Evolutionary conservation across 2,888 invertebrate species (phyloP), one percentile per base, ranked within the genome.

Genomic region (Tortrix viridana): DNA sequence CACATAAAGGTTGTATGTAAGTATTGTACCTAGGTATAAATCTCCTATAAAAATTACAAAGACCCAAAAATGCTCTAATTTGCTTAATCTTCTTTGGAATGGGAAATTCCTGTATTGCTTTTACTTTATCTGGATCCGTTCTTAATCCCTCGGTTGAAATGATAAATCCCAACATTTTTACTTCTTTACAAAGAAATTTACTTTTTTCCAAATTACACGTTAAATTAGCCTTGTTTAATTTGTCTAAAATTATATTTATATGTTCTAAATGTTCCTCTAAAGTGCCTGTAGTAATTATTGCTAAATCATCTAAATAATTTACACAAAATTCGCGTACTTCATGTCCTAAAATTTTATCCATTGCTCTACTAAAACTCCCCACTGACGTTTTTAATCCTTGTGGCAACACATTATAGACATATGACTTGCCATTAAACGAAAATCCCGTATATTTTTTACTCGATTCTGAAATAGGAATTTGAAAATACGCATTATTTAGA

Each of bases 291-390:
- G 70, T 70, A 7, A 71, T 58, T 6, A 73, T 68, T 0, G 69
- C 72, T 2, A 75, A 49, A 54, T 73, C 73, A 47, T 73, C 72
- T 1, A 73, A 32, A 57, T 73, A 73, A 50, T 73, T 75, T 0
- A 71, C 70, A 37, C 72, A 75, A 26, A 67, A 75, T 0, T 68
- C 64, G 4, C 66, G 55, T 0, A 72, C 71, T 23, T 71, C 69
- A 6, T 48, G 65, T 1, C 71, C 74, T 20, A 74, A 58, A 12
- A 74, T 69, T 1, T 26, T 6, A 32, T 74, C 73, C 72, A 75
- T 74, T 0, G 73, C 74, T 5, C 74, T 48, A 47, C 67, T 68
- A 54, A 74, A 75, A 37, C 69, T 69, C 0, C 69, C 72, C 0
- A 75, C 74, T 0, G 67, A 67, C 0, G 70, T 70, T 46, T 71